A percentile compares a stretch with the other conserved stretches of the same genome.
These are phyloP conservation scores for Calosoma granatense DNA, from an alignment of 1,140 invertebrate species.

Conservation along the genomic window DNA sequence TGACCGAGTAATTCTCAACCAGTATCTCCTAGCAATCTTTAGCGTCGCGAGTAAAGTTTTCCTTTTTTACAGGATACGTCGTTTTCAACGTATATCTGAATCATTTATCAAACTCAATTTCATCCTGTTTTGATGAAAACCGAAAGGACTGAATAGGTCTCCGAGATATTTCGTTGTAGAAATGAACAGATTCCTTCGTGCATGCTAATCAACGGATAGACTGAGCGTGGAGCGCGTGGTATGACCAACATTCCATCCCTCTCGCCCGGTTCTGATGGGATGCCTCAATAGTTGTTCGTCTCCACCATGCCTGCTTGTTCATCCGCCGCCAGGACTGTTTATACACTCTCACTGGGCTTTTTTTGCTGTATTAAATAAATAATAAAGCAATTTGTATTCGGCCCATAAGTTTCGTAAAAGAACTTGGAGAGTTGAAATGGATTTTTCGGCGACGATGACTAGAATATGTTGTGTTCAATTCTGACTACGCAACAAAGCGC, in stretches of 20 bases:
- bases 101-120: slow-evolving; percentile 8
- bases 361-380: slow-evolving; percentile 7
- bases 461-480: too few relatives aligned
- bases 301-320: too few relatives aligned
- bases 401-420: background rate
- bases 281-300: too few relatives aligned
- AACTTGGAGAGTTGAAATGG: too few relatives aligned
- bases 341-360: too few relatives aligned
- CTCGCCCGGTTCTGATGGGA: background rate
- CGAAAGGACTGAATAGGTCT: background rate
- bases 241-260: background rate
- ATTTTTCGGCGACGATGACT: too few relatives aligned
- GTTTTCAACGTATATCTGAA: background rate
- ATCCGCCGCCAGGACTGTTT: too few relatives aligned
- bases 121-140: slow-evolving; percentile 6
- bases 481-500: too few relatives aligned
- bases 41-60: background rate
- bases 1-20: background rate
- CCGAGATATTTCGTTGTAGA: background rate
- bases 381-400: slow-evolving; percentile 5
- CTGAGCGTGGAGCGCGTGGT: background rate
- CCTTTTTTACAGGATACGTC: background rate
- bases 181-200: background rate
- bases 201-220: background rate
- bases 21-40: background rate